These are phyloP conservation scores for Poeciliopsis presidionis DNA, from an alignment of 2,797 vertebrate species.

Conservation along the genomic window DNA sequence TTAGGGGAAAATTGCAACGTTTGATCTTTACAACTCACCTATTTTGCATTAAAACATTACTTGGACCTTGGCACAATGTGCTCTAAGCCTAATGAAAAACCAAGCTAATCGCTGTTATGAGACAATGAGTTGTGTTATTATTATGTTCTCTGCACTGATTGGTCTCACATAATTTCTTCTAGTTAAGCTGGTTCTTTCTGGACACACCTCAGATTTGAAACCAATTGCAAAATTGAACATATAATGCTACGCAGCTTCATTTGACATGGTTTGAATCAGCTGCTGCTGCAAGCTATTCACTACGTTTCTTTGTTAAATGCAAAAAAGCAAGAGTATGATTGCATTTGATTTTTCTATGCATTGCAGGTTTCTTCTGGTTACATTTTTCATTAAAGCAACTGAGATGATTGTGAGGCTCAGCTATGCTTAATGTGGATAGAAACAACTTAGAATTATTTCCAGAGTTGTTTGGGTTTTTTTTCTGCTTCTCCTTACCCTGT, in stretches of 20 bases:
- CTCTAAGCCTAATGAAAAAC: constrained; percentile 2
- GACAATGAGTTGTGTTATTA: constrained; percentile 1
- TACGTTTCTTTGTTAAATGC: neutral
- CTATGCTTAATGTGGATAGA: neutral
- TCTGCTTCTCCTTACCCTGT: neutral
- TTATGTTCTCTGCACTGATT: neutral
- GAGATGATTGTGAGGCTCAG: neutral
- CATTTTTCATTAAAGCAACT: neutral
- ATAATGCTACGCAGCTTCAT: neutral
- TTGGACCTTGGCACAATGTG: neutral
- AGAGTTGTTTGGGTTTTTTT: neutral
- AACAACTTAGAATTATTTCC: neutral
- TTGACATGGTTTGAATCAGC: neutral
- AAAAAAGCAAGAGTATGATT: neutral
- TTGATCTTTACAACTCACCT: neutral
- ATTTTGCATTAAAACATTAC: constrained; percentile 1
- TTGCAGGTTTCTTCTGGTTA: neutral
- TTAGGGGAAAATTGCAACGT: neutral
- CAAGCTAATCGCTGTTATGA: neutral
- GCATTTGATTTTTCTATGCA: neutral
- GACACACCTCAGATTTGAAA: constrained; percentile 10
- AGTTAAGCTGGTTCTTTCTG: neutral
- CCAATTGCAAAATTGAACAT: constrained; percentile 1
- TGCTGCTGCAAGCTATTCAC: neutral
- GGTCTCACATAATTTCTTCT: constrained; percentile 3